Conservation (phyloP, 2,888 invertebrate species). For the Pollenia labialis region DNA sequence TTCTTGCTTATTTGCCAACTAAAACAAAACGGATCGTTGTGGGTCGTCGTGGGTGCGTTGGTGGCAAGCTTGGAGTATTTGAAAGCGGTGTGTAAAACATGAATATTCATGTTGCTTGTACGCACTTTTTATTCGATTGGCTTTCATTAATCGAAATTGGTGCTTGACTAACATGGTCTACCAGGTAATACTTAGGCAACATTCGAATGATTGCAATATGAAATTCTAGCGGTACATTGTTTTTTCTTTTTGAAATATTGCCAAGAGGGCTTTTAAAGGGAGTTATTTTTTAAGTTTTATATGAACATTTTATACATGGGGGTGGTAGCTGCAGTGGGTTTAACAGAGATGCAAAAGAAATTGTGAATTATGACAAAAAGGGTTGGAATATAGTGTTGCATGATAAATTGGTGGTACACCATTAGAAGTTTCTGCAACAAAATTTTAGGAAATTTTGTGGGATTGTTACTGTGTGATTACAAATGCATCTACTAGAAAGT, state of each 20-base stretch:
- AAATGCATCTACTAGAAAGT: too few relatives aligned
- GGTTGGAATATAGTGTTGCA: too few relatives aligned
- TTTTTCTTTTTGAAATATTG: neutral
- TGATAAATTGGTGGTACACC: too few relatives aligned
- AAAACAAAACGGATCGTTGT: constrained; percentile 38
- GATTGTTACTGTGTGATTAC: too few relatives aligned
- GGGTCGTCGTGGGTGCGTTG: neutral
- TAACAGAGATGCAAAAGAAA: constrained; percentile 1
- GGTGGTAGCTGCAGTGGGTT: neutral
- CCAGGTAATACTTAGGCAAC: constrained; percentile 28
- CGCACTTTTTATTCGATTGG: constrained; percentile 61
- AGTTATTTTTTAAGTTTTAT: neutral
- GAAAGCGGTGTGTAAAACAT: constrained; percentile 8
- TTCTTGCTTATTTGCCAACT: constrained; percentile 33
- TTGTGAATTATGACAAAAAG: neutral
- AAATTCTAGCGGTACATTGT: neutral
- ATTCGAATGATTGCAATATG: constrained; percentile 17
- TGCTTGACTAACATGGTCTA: constrained; percentile 38
- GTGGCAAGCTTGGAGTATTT: constrained; percentile 18
- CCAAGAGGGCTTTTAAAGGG: neutral
- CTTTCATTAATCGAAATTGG: constrained; percentile 54
- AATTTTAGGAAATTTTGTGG: too few relatives aligned
- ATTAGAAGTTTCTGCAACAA: too few relatives aligned
- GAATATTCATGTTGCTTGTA: constrained; percentile 60
- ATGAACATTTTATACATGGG: neutral